Evolutionary conservation across 2,113 vertebrate genomes (phyloP).

Genomic region (Sylvietta virens): DNA sequence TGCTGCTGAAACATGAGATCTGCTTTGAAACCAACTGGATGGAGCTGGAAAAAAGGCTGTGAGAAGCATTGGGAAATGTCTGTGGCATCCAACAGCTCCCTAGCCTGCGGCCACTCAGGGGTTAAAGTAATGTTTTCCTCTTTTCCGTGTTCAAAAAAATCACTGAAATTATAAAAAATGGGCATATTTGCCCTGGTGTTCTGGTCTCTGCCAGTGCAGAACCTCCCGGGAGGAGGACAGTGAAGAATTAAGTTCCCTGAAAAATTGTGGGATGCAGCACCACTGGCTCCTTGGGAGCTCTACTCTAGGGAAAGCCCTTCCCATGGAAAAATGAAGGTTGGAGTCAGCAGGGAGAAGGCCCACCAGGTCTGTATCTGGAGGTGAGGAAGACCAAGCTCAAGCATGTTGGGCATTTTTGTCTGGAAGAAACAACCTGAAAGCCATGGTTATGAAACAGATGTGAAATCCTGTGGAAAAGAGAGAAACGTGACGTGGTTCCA

Average conservation of each 20-base stretch:
- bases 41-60: background rate
- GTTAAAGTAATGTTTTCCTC: background rate
- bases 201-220: background rate
- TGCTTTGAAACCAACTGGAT: background rate
- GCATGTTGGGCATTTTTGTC: background rate
- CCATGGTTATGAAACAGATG: background rate
- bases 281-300: background rate
- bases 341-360: background rate
- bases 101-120: background rate
- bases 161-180: background rate
- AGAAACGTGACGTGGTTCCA: background rate
- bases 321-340: background rate
- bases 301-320: background rate
- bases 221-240: background rate
- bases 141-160: background rate
- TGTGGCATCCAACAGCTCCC: background rate
- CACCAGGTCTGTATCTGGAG: background rate
- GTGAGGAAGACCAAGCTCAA: accelerated
- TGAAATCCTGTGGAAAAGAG: background rate
- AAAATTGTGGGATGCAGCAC: background rate
- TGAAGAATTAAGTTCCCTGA: background rate
- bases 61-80: background rate
- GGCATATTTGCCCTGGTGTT: background rate
- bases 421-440: background rate
- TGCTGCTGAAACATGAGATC: background rate